These are phyloP conservation scores for Helobdella robusta DNA, from an alignment of 2,888 invertebrate genomes.

Conservation along the genomic window DNA sequence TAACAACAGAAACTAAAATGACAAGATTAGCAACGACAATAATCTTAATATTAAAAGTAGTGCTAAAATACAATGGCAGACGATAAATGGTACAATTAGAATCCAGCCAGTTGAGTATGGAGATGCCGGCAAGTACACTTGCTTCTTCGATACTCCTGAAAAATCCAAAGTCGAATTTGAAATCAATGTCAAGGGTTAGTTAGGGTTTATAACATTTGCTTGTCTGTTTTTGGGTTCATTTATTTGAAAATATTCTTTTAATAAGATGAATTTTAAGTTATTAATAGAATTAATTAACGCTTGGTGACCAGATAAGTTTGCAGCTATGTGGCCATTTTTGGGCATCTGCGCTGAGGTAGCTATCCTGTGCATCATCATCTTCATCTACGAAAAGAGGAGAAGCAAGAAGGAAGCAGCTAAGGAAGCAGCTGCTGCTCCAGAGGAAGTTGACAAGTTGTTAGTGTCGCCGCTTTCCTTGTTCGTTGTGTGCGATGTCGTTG, in stretches of 20 bases:
- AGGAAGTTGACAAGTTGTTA: constrained; percentile 6
- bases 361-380: constrained; percentile 83
- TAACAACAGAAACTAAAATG: too few species aligned
- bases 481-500: too few species aligned
- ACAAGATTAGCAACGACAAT: too few species aligned
- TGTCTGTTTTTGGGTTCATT: neutral
- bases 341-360: constrained; percentile 92
- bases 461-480: too few species aligned
- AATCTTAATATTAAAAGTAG: too few species aligned
- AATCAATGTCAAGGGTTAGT: constrained; percentile 37
- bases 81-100: neutral
- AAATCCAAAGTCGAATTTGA: neutral
- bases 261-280: neutral
- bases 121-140: constrained; percentile 18
- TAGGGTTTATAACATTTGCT: neutral
- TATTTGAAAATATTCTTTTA: neutral
- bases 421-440: too few species aligned
- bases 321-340: constrained; percentile 93
- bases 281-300: neutral
- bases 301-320: constrained; percentile 63
- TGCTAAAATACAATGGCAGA: too few species aligned
- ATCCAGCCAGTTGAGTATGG: constrained; percentile 2
- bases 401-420: constrained; percentile 42
- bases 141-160: neutral
- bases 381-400: constrained; percentile 89